Evolutionary conservation across 2,797 vertebrate genomes (phyloP), one percentile per base, ranked within the genome.

Genomic region (Apogon talboti): DNA sequence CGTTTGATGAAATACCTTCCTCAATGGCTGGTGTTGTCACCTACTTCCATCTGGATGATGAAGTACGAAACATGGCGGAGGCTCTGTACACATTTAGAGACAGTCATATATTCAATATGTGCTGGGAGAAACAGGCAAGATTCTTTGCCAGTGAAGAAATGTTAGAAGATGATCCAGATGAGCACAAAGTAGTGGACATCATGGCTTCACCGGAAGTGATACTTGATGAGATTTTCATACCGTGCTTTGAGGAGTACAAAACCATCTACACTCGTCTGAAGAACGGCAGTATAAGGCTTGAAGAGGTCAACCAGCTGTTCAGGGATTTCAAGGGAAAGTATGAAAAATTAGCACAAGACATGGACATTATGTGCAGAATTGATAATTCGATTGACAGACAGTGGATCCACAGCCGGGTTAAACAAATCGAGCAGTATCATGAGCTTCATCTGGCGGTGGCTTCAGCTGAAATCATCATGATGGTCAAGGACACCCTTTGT

Each of bases 391-490:
- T 84, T 3, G 45, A 53, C 6, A 85, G 46, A 9, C 62, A 7
- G 7, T 99, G 97, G 98, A 84, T 98, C 64, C 35, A 56, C 15
- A 72, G 33, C 37, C 88, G 96, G 4, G 81, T 95, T 7, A 79
- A 87, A 55, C 98, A 99, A 89, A 95, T 99, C 4, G 85, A 93
- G 53, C 94, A 99, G 38, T 99, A 96, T 79, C 95, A 98, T 0
- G 93, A 96, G 69, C 92, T 99, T 82, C 87, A 96, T 87, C 90
- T 95, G 0, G 95, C 95, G n/a, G 90, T 95, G 9, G 82, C 87
- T 9, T 94, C 95, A 0, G 97, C 95, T 8, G 66, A 90, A 70
- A 89, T 95, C 45, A 96, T 99, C 79, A 82, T 82, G 71, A 68
- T 0, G 0, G 93, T 97, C 69, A 96, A 92, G 77, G 86, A 94